Conservation (phyloP, 2,113 vertebrate species). For the Anoura caudifer region DNA sequence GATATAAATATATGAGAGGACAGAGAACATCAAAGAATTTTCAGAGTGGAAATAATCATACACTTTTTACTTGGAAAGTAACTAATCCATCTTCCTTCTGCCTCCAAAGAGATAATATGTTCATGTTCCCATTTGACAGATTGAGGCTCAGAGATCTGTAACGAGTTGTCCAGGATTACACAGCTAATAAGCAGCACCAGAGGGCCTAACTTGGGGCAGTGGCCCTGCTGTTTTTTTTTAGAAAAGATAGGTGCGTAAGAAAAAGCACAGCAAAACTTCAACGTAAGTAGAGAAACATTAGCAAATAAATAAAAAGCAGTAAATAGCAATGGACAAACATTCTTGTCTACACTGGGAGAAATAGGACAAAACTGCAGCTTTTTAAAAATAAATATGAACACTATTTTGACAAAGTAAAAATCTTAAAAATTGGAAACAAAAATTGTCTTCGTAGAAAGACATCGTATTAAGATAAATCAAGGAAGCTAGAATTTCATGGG, state of each 20-base stretch:
- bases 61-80: not conserved
- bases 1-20: not conserved
- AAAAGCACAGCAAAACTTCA: not conserved
- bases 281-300: not conserved
- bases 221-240: not conserved
- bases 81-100: not conserved
- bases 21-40: not conserved
- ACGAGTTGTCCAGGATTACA: not conserved
- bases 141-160: not conserved
- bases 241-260: not conserved
- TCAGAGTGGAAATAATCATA: not conserved
- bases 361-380: not conserved
- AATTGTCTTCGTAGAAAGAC: not conserved
- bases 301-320: not conserved
- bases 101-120: not conserved
- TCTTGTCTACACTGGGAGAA: not conserved
- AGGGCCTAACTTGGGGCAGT: not conserved
- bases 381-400: not conserved
- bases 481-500: not conserved
- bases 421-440: not conserved
- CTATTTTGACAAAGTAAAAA: not conserved
- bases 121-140: not conserved
- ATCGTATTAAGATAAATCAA: not conserved
- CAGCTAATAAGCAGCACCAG: not conserved
- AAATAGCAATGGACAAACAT: not conserved